These are phyloP conservation scores for Gymnoscopelus microlampas DNA, from an alignment of 2,797 vertebrate species.

Conservation along the genomic window DNA sequence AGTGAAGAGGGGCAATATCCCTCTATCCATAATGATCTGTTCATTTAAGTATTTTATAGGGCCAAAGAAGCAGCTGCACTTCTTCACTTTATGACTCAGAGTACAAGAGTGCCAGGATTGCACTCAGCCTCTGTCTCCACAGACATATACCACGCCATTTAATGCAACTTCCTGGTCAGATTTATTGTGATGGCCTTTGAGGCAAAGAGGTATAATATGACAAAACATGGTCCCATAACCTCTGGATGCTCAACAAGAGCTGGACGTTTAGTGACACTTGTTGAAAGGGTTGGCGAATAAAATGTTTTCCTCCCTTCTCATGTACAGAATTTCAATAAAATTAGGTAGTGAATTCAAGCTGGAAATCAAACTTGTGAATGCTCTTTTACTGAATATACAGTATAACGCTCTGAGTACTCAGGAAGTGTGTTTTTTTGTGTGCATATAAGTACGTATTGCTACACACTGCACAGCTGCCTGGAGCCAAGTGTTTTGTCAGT, in stretches of 20 bases:
- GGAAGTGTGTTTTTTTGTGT: neutral
- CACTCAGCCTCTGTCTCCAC: constrained; percentile 89
- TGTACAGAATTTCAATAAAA: constrained; percentile 76
- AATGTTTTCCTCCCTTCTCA: constrained; percentile 70
- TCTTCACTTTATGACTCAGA: constrained; percentile 83
- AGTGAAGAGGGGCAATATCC: too few relatives aligned
- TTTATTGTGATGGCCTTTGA: constrained; percentile 93
- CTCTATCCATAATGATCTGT: constrained; percentile 56
- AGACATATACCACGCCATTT: constrained; percentile 87
- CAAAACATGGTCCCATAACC: constrained; percentile 91
- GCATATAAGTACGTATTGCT: neutral
- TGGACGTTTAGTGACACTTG: constrained; percentile 72
- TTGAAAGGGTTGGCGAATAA: constrained; percentile 77
- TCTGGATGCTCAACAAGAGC: constrained; percentile 86
- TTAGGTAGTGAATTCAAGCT: constrained; percentile 65
- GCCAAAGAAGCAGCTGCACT: constrained; percentile 88
- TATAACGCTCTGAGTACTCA: constrained; percentile 17
- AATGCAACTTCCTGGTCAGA: constrained; percentile 89
- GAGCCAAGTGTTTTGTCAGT: neutral
- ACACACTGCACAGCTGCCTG: neutral
- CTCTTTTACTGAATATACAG: constrained; percentile 30
- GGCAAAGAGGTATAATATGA: constrained; percentile 95
- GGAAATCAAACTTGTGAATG: constrained; percentile 59
- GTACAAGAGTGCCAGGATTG: constrained; percentile 87
- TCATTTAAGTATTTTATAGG: constrained; percentile 84